A percentile compares a stretch with the other conserved stretches of the same genome.
Conservation (phyloP, 1,140 invertebrate genomes). For the Euglossa dilemma region DNA sequence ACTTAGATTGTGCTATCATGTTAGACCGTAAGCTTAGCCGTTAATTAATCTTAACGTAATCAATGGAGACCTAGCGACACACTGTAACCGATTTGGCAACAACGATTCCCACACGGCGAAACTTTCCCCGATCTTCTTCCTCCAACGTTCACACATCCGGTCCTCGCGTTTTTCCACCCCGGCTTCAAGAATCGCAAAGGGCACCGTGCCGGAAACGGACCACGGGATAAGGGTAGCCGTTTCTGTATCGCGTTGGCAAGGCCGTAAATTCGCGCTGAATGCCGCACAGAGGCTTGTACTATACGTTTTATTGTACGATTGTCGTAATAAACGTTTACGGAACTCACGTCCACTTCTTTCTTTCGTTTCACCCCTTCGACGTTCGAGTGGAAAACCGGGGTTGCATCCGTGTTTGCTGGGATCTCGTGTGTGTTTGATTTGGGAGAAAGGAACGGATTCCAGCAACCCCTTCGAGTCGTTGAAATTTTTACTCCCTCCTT, state of each 20-base stretch:
- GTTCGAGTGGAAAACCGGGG: background rate
- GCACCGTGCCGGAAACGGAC: background rate
- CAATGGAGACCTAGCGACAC: background rate
- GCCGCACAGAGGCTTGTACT: constrained; percentile 63
- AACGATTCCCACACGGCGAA: background rate
- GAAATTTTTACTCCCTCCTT: too few relatives aligned
- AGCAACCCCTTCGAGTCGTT: too few relatives aligned
- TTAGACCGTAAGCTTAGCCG: background rate
- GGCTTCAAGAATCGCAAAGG: background rate
- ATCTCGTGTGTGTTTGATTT: too few relatives aligned
- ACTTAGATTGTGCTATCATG: background rate
- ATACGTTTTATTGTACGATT: constrained; percentile 55
- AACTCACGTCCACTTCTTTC: constrained; percentile 26
- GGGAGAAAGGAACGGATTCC: too few relatives aligned
- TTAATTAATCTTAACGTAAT: constrained; percentile 27
- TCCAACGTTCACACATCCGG: background rate
- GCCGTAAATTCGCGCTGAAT: constrained; percentile 53
- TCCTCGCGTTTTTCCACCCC: background rate
- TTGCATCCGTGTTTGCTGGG: too few relatives aligned
- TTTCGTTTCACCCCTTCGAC: constrained; percentile 25
- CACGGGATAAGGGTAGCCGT: constrained; percentile 24
- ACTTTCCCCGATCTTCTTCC: background rate
- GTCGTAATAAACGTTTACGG: constrained; percentile 63
- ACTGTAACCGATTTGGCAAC: background rate
- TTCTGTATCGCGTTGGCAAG: constrained; percentile 41